Percentiles rank a stretch among this genome's conserved stretches.
Evolutionary conservation across 2,888 invertebrate species (phyloP).

Genomic region (Sarcophaga variegata): DNA sequence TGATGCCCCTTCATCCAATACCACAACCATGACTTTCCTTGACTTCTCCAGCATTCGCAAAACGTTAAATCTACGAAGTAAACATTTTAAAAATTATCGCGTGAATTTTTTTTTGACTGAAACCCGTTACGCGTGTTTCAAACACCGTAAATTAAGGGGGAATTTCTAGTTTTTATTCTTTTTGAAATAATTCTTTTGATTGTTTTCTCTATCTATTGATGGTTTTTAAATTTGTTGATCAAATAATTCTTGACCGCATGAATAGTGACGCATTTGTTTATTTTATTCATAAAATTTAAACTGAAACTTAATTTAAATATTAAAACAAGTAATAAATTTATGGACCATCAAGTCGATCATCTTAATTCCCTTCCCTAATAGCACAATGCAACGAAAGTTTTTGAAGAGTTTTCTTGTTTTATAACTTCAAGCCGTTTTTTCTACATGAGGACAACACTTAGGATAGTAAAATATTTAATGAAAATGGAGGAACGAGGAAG

Average conservation of each 20-base stretch:
- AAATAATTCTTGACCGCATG: background rate
- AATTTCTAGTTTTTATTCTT: conserved; percentile 23
- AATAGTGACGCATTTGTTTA: background rate
- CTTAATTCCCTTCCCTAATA: background rate
- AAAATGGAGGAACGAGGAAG: no score
- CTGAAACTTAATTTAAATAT: background rate
- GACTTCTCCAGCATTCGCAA: conserved; percentile 25
- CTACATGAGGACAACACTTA: no score
- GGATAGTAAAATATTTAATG: no score
- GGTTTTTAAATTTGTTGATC: background rate
- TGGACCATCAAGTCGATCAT: background rate
- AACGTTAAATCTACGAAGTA: background rate
- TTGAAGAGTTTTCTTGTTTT: background rate
- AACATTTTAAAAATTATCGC: conserved; percentile 6
- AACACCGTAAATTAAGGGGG: background rate
- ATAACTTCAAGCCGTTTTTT: no score
- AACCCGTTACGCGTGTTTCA: background rate
- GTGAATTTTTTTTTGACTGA: conserved; percentile 3
- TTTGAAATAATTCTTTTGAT: background rate
- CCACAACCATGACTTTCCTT: conserved; percentile 58
- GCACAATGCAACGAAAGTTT: background rate
- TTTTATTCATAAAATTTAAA: background rate
- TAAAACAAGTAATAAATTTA: background rate
- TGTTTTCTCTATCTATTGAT: background rate
- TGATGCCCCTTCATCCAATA: conserved; percentile 2